phyloP scores from a whole-genome alignment of 2,888 invertebrate species.

The Erpobdella octoculata region DNA sequence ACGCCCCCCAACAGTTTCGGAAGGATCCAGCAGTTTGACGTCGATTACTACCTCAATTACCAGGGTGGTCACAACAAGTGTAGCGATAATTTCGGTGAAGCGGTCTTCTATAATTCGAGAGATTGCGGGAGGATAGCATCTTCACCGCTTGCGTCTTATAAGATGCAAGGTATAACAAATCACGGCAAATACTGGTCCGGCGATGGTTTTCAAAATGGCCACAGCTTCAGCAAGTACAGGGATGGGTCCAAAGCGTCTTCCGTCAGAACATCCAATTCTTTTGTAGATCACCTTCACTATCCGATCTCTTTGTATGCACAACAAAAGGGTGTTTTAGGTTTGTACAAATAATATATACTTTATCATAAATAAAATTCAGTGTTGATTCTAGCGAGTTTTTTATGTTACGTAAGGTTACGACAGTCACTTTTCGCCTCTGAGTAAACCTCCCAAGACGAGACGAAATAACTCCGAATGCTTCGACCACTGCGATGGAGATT shows the following conservation, averaged over 20 bases:
- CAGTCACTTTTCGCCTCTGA: background rate
- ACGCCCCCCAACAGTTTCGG: conserved; percentile 7
- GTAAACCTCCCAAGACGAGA: conserved; percentile 1
- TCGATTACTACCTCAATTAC: no score
- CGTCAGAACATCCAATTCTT: background rate
- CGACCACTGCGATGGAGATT: conserved; percentile 64
- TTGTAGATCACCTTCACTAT: background rate
- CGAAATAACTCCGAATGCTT: conserved; percentile 62
- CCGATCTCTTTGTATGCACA: no score
- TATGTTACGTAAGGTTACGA: background rate
- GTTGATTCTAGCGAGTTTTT: background rate
- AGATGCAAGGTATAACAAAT: no score
- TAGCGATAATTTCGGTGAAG: background rate
- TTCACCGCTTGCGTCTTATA: background rate
- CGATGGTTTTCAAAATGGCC: no score
- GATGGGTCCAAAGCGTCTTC: background rate
- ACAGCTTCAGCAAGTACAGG: background rate
- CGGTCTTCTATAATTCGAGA: background rate
- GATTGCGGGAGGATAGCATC: background rate
- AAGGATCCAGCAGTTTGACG: background rate
- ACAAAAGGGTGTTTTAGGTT: background rate
- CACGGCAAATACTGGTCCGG: background rate
- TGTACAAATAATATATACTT: background rate
- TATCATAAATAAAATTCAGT: background rate
- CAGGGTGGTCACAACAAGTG: no score